Conservation (phyloP, 2,113 vertebrate genomes). For the Anguilla rostrata region DNA sequence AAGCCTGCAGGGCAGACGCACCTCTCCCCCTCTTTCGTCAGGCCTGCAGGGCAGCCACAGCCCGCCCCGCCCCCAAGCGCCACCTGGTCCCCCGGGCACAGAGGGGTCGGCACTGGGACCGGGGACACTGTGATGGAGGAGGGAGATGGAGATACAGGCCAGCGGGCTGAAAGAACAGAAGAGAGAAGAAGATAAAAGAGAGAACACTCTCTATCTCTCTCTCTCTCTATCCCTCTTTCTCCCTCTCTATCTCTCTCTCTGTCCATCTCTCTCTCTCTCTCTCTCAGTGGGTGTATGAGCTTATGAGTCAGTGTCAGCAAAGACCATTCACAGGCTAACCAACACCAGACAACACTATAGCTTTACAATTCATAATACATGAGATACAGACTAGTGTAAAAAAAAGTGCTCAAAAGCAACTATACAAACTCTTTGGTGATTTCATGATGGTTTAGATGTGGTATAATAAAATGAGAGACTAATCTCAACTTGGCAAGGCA, state of each 20-base stretch:
- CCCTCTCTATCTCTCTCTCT: too few species aligned
- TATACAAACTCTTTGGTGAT: background rate
- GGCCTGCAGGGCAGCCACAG: conserved; percentile 16
- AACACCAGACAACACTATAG: background rate
- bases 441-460: too few species aligned
- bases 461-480: too few species aligned
- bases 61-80: background rate
- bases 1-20: conserved; percentile 25
- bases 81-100: conserved; percentile 17
- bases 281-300: too few species aligned
- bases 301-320: too few species aligned
- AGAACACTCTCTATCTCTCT: too few species aligned
- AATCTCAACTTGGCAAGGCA: background rate
- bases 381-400: background rate
- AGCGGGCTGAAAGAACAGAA: background rate
- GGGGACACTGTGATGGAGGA: background rate
- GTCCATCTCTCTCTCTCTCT: too few species aligned
- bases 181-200: background rate
- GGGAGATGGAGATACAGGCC: background rate
- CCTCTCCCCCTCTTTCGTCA: conserved; percentile 27
- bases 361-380: background rate
- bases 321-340: too few species aligned
- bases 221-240: too few species aligned
- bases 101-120: background rate
- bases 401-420: background rate